Evolutionary conservation across 2,797 vertebrate species (phyloP).

Genomic region (Enteromius mattozi): DNA sequence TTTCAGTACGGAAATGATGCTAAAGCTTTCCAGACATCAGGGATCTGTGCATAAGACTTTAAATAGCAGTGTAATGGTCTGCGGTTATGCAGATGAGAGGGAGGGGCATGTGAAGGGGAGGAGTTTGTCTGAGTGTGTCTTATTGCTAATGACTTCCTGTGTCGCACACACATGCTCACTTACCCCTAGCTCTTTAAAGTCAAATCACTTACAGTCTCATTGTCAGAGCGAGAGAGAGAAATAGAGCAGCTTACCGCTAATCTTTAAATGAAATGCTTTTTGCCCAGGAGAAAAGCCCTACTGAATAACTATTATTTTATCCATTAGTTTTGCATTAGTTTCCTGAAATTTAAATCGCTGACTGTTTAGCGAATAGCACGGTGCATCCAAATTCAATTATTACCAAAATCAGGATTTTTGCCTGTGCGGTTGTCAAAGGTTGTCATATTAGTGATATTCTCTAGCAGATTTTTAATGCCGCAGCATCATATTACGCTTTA

Average conservation of each 20-base stretch:
- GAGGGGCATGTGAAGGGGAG: background rate
- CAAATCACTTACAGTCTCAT: slow-evolving; percentile 56
- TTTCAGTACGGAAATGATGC: slow-evolving; percentile 18
- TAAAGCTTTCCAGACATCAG: background rate
- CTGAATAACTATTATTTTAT: slow-evolving; percentile 56
- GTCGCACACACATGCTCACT: slow-evolving; percentile 41
- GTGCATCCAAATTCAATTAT: slow-evolving; percentile 48
- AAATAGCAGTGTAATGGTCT: background rate
- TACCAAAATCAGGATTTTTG: slow-evolving; percentile 30
- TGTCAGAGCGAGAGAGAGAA: slow-evolving; percentile 38
- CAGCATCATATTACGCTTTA: slow-evolving; percentile 4
- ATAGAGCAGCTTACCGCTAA: slow-evolving; percentile 57
- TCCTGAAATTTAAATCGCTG: slow-evolving; percentile 50
- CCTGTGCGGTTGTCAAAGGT: background rate
- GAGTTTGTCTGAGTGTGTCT: background rate
- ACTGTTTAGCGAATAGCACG: slow-evolving; percentile 44
- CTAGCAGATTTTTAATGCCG: background rate
- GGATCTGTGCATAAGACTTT: background rate
- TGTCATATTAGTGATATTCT: background rate
- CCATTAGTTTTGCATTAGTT: slow-evolving; percentile 59
- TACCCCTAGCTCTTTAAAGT: slow-evolving; percentile 30
- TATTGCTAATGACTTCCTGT: background rate
- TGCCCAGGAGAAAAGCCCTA: slow-evolving; percentile 43
- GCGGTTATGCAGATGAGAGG: background rate
- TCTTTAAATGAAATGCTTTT: slow-evolving; percentile 61